phyloP scores from a whole-genome alignment of 2,797 vertebrate genomes.

The Sebastolobus alascanus region DNA sequence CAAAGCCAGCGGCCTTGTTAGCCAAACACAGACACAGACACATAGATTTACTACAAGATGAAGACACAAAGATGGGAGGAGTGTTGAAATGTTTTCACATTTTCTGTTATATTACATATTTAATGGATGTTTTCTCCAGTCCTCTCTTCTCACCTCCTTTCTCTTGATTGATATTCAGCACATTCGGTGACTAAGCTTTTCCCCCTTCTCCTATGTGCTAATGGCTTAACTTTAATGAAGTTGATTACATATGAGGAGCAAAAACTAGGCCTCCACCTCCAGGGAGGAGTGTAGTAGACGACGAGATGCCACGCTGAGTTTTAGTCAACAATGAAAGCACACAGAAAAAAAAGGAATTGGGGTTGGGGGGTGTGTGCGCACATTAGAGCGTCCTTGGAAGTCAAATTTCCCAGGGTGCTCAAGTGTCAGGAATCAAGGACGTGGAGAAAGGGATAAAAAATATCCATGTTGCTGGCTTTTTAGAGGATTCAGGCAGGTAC shows the following conservation, averaged over 20 bases:
- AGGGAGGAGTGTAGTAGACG: slow-evolving; percentile 64
- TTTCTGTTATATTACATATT: slow-evolving; percentile 10
- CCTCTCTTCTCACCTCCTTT: slow-evolving; percentile 3
- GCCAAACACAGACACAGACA: slow-evolving; percentile 60
- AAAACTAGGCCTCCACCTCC: slow-evolving; percentile 69
- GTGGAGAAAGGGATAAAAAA: slow-evolving; percentile 53
- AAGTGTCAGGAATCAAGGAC: slow-evolving; percentile 71
- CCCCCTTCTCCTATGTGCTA: slow-evolving; percentile 38
- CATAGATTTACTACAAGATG: slow-evolving; percentile 42
- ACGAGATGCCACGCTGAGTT: slow-evolving; percentile 60
- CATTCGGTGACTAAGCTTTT: slow-evolving; percentile 66
- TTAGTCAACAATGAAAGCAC: slow-evolving; percentile 72
- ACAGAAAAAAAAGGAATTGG: slow-evolving; percentile 18
- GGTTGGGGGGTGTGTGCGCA: slow-evolving; percentile 1
- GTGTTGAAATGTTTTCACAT: not conserved
- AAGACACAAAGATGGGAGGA: slow-evolving; percentile 32
- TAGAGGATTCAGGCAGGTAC: slow-evolving; percentile 46
- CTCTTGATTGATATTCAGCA: slow-evolving; percentile 67
- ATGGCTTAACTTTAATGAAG: slow-evolving; percentile 69
- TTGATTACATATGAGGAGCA: slow-evolving; percentile 70
- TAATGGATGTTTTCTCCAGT: not conserved
- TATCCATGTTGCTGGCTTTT: slow-evolving; percentile 47
- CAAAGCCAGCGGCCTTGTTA: slow-evolving; percentile 49
- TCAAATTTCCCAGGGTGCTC: slow-evolving; percentile 74
- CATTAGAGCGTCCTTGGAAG: slow-evolving; percentile 73